Evolutionary conservation across 1,140 invertebrate species (phyloP).

Genomic region (Drosophila erecta): DNA sequence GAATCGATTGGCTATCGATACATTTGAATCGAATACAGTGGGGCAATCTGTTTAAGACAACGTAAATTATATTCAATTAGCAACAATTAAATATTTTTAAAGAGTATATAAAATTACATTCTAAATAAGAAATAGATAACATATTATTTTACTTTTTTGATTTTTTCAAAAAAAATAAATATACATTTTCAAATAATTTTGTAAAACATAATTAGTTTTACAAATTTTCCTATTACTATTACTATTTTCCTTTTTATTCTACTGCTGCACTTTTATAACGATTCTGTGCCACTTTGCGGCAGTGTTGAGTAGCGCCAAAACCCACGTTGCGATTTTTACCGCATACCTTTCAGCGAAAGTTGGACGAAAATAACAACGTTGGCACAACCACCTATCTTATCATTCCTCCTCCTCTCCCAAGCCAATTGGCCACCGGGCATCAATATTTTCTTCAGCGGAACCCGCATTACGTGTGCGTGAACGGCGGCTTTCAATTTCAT

Average conservation of each 20-base stretch:
- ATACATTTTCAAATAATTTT: no score
- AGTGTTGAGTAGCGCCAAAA: slow-evolving; percentile 16
- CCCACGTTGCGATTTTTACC: slow-evolving; percentile 22
- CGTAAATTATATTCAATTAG: neutral
- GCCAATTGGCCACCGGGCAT: slow-evolving; percentile 32
- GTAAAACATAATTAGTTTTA: no score
- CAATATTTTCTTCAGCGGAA: slow-evolving; percentile 18
- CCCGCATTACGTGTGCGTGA: slow-evolving; percentile 55
- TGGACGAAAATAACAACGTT: slow-evolving; percentile 10
- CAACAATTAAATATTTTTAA: no score
- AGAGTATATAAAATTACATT: no score
- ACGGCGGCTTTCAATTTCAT: slow-evolving; percentile 61
- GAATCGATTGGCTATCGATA: neutral
- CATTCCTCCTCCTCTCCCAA: slow-evolving; percentile 20
- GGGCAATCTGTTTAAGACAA: neutral
- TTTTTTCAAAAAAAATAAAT: no score
- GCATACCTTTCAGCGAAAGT: slow-evolving; percentile 8
- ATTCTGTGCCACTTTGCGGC: neutral
- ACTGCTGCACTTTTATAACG: neutral
- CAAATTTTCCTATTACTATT: no score
- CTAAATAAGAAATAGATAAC: no score
- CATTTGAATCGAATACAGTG: neutral
- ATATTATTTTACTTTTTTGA: no score
- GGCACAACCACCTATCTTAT: slow-evolving; percentile 29
- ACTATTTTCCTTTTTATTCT: neutral